Percentiles rank a stretch among this genome's conserved stretches.
Evolutionary conservation across 2,888 invertebrate genomes (phyloP).

Genomic region (Yponomeuta cagnagella): DNA sequence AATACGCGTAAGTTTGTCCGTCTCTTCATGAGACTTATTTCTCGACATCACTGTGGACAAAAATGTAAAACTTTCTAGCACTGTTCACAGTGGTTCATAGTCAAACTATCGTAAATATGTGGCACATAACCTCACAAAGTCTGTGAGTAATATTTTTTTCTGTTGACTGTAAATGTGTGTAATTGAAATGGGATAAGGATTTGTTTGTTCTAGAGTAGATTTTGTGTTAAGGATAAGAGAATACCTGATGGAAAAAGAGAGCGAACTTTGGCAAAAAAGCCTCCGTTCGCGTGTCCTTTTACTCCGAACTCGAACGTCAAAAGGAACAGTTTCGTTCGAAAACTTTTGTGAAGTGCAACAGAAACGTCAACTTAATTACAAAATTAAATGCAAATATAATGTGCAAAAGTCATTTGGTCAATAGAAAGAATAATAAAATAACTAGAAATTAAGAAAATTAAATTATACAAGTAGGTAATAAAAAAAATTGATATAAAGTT

Average conservation of each 20-base stretch:
- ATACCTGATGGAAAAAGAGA: slow-evolving; percentile 58
- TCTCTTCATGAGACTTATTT: slow-evolving; percentile 84
- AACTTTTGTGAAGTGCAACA: neutral
- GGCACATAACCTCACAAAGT: slow-evolving; percentile 16
- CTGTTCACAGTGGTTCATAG: neutral
- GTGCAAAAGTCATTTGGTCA: no score
- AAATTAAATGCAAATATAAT: no score
- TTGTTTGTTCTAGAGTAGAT: slow-evolving; percentile 18
- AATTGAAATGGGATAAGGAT: neutral
- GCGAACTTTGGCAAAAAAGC: slow-evolving; percentile 64
- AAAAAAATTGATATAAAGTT: no score
- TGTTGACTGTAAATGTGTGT: neutral
- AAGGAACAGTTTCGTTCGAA: slow-evolving; percentile 35
- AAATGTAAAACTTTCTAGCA: slow-evolving; percentile 19
- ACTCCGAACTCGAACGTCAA: slow-evolving; percentile 56
- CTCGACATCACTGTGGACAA: slow-evolving; percentile 60
- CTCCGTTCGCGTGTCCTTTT: slow-evolving; percentile 71
- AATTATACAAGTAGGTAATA: neutral
- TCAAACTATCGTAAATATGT: slow-evolving; percentile 11
- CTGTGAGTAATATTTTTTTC: slow-evolving; percentile 7
- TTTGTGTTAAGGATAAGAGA: slow-evolving; percentile 24
- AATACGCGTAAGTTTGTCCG: slow-evolving; percentile 96
- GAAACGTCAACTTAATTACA: neutral
- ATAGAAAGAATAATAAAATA: no score
- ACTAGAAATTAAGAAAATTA: no score